A percentile compares a stretch with the other conserved stretches of the same genome.
Conservation (phyloP, 2,888 invertebrate genomes). For the Cryptocheilus praepositus region DNA sequence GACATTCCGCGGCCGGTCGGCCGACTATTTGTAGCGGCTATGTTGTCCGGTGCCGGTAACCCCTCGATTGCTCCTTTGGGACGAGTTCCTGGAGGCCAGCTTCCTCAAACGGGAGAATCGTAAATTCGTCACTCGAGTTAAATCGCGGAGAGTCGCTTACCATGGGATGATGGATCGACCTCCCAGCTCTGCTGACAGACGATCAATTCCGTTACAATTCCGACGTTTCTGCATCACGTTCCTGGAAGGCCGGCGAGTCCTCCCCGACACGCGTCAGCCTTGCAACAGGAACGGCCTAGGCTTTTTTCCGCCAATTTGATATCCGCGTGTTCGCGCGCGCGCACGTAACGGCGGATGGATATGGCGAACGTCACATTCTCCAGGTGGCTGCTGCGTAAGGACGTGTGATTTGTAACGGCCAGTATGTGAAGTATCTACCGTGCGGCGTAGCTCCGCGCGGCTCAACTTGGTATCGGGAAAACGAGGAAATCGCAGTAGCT, state of each 20-base stretch:
- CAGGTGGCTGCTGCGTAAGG: constrained; percentile 36
- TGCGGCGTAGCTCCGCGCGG: constrained; percentile 7
- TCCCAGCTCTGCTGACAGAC: too few species aligned
- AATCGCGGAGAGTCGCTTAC: not conserved
- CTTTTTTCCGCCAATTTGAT: constrained; percentile 17
- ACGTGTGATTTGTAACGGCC: constrained; percentile 57
- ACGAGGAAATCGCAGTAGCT: constrained; percentile 49
- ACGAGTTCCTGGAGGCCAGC: constrained; percentile 11
- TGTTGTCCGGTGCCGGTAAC: constrained; percentile 36
- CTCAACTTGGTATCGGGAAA: constrained; percentile 32
- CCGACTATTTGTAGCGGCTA: constrained; percentile 44
- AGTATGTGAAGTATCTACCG: constrained; percentile 49
- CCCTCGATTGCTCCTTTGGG: constrained; percentile 27
- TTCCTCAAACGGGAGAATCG: constrained; percentile 19
- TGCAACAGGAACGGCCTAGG: constrained; percentile 10
- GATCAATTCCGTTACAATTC: not conserved
- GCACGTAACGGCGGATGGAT: constrained; percentile 34
- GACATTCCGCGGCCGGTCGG: constrained; percentile 53
- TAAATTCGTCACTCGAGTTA: not conserved
- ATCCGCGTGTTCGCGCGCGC: constrained; percentile 31
- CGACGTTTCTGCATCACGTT: constrained; percentile 24
- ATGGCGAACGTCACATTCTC: constrained; percentile 34
- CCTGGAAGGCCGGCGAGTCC: constrained; percentile 13
- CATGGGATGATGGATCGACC: too few species aligned
- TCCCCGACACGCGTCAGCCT: constrained; percentile 4